phyloP scores from a whole-genome alignment of 2,888 invertebrate species.

The Drosophila cognata region DNA sequence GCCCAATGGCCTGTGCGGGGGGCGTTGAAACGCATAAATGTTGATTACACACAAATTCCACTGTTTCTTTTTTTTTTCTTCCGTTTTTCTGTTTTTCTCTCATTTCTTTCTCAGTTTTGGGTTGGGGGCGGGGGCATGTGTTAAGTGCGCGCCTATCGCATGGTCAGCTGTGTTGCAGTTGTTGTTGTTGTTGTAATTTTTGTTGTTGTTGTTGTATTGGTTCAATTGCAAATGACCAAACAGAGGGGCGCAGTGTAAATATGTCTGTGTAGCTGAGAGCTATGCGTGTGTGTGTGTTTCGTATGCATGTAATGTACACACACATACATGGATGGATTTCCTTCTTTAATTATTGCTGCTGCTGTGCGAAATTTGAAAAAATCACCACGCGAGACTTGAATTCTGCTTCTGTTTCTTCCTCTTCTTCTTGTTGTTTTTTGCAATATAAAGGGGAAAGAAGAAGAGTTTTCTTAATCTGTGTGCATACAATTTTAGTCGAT shows the following conservation, averaged over 20 bases:
- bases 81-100: slow-evolving; percentile 8
- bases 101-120: neutral
- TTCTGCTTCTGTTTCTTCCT: neutral
- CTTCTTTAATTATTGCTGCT: slow-evolving; percentile 32
- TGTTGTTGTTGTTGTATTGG: slow-evolving; percentile 58
- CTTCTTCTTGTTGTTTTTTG: neutral
- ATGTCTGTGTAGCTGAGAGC: slow-evolving; percentile 28
- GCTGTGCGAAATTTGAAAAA: slow-evolving; percentile 1
- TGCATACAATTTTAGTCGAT: neutral
- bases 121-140: slow-evolving; percentile 51
- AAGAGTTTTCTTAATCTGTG: neutral
- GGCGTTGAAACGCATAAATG: slow-evolving; percentile 76
- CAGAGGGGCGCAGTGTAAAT: slow-evolving; percentile 63
- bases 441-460: neutral
- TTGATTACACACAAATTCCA: slow-evolving; percentile 74
- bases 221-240: slow-evolving; percentile 70
- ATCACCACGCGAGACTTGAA: neutral
- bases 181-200: slow-evolving; percentile 11
- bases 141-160: slow-evolving; percentile 54
- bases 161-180: slow-evolving; percentile 32
- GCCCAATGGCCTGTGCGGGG: slow-evolving; percentile 61
- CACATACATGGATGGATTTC: slow-evolving; percentile 7
- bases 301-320: neutral
- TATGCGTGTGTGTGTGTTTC: slow-evolving; percentile 9
- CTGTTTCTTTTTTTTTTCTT: slow-evolving; percentile 40